Evolutionary conservation across 2,888 invertebrate species (phyloP), one percentile per base, ranked within the genome.

Genomic region (Acronicta psi): DNA sequence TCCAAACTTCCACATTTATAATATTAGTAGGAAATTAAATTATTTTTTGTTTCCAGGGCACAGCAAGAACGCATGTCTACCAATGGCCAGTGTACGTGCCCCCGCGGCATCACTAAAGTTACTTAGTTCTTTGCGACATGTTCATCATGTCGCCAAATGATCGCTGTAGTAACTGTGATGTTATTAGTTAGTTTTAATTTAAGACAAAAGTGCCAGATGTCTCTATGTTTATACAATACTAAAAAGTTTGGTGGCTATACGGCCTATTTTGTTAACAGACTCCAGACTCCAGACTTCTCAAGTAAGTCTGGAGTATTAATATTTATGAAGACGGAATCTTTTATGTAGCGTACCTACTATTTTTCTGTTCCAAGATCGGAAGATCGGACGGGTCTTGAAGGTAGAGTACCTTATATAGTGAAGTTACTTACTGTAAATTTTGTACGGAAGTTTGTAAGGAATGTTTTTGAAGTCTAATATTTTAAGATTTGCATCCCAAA

Each of bases 191-290:
- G 69, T 74, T 71, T 63, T 89, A 89, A 84, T 60, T 51, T 89
- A 86, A 89, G 85, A 82, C 79, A 88, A 91, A 90, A 84, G 92
- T 93, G 93, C 93, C 93, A 93, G 90, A 92, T 68, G 76, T 75
- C 70, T 64, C 63, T 74, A 68, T 54, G 68, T 67, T 69, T 66
- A 72, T 68, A 41, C 50, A 58, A 51, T 71, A 77, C 61, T 55
- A 49, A 25, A 25, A 8, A 25, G 25, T 51, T 49, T 59, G 49
- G 51, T 51, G 46, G 56, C 63, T 62, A 47, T 11, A 25, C 18
- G 38, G 25, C 34, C 36, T 38, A 14, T 53, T 23, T 52, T 43
- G 11, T n/a, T 54, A 43, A 53, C 50, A 41, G n/a, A n/a, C n/a
- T n/a, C n/a, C n/a, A n/a, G n/a, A n/a, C n/a, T n/a, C n/a, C n/a